Evolutionary conservation across 2,113 vertebrate species (phyloP), one percentile per base, ranked within the genome.

Genomic region (Loxodonta africana): DNA sequence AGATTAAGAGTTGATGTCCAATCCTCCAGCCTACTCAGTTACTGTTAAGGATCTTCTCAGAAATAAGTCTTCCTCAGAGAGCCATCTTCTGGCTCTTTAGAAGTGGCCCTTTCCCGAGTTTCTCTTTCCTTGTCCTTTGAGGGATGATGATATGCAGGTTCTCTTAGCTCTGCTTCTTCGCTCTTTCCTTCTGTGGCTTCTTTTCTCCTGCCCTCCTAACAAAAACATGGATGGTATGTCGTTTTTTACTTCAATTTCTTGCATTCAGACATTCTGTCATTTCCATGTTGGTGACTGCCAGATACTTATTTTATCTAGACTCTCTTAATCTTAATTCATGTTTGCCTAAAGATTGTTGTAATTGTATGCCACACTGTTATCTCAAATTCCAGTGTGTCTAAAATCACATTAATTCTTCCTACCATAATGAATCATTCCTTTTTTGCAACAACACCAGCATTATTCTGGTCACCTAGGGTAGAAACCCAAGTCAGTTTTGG

Each of bases 361-460:
- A 77, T 71, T 26, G 4, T 51, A 4, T 85, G 53, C 48, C 10
- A 30, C 82, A 41, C 26, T 60, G 0, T 41, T 90, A 76, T 69
- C 67, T 91, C 83, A 91, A 82, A 69, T 41, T 81, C 67, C n/a
- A 77, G 5, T 21, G 21, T 84, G 0, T 82, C 51, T 81, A 51
- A 93, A 96, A 25, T 67, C 6, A 82, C 78, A 44, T 91, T 92
- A 80, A 73, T 88, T 74, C 48, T 85, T 76, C 44, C 48, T 84
- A 26, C 23, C 17, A 1, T 48, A 37, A 1, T 44, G 21, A 88
- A n/a, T 90, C 26, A 82, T 76, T 21, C 21, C 86, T 77, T 63
- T 57, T 78, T 74, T 80, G 53, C 26, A 23, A 73, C 41, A 92
- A 62, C 62, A 41, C 18, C 20, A 57, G 6, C 33, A 67, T 88